These are phyloP conservation scores for Ciconia stormi DNA, from an alignment of 2,113 vertebrate genomes.

Conservation along the genomic window DNA sequence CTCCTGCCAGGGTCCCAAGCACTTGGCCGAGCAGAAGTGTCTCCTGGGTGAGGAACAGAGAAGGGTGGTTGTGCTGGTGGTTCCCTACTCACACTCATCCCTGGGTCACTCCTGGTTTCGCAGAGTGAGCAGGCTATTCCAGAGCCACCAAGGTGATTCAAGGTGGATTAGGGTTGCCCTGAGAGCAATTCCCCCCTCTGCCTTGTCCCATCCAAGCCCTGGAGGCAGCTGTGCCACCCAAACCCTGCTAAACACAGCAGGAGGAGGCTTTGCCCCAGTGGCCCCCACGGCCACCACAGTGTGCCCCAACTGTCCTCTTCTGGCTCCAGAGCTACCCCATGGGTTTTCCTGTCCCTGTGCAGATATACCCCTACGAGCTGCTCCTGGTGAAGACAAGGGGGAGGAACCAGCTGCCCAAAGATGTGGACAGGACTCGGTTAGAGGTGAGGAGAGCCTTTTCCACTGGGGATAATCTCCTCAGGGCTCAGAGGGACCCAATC, in stretches of 20 bases:
- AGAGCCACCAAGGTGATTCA: background rate
- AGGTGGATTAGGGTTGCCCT: background rate
- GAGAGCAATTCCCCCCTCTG: background rate
- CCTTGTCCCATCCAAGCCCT: background rate
- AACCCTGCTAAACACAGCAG: background rate
- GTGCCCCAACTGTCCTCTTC: background rate
- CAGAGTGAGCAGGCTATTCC: background rate
- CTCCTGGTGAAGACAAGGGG: slow-evolving; percentile 95
- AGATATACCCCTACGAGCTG: slow-evolving; percentile 95
- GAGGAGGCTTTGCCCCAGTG: background rate
- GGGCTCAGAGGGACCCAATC: background rate
- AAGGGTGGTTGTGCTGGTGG: background rate
- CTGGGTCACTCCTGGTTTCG: accelerated
- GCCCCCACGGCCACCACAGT: background rate
- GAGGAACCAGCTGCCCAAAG: slow-evolving; percentile 91
- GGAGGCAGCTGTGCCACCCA: background rate
- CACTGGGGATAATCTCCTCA: accelerated
- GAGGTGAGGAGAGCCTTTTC: slow-evolving; percentile 79
- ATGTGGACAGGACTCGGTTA: slow-evolving; percentile 91
- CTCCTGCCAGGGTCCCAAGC: background rate
- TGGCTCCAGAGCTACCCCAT: background rate
- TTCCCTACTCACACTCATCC: accelerated
- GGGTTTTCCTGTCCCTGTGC: background rate
- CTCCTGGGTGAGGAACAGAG: background rate
- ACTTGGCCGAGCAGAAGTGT: background rate